Percentiles rank a stretch among this genome's conserved stretches.
Conservation (phyloP, 2,113 vertebrate species). For the Anguilla japonica region DNA sequence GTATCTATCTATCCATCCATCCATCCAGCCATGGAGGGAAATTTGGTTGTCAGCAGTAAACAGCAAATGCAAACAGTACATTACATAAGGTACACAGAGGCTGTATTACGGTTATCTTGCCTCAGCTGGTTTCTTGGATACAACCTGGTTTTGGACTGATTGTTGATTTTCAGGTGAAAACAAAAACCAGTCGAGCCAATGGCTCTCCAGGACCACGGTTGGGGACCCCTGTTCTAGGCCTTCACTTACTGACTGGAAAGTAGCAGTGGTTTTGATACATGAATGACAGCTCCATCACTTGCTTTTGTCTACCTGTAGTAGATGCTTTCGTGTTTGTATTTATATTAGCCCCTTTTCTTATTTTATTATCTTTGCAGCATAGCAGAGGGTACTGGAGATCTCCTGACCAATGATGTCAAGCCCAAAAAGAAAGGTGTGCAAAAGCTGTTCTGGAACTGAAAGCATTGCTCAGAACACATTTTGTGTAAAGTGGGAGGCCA, state of each 20-base stretch:
- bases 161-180: too few relatives aligned
- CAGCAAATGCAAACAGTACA: too few relatives aligned
- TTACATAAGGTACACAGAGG: too few relatives aligned
- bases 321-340: neutral
- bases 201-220: neutral
- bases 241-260: neutral
- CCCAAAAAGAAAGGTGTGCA: constrained; percentile 61
- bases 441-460: neutral
- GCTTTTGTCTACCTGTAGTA: neutral
- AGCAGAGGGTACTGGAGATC: constrained; percentile 35
- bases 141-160: too few relatives aligned
- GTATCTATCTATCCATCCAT: too few relatives aligned
- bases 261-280: neutral
- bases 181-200: neutral
- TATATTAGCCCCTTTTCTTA: neutral
- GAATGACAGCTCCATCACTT: neutral
- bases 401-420: constrained; percentile 31
- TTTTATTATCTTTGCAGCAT: constrained; percentile 37
- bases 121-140: too few relatives aligned
- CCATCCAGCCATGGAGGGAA: too few relatives aligned
- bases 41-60: too few relatives aligned
- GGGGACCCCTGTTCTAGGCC: neutral
- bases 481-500: neutral
- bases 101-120: neutral
- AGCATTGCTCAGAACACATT: neutral